Conservation (phyloP, 2,888 invertebrate genomes). For the Amphipoea oculea region DNA sequence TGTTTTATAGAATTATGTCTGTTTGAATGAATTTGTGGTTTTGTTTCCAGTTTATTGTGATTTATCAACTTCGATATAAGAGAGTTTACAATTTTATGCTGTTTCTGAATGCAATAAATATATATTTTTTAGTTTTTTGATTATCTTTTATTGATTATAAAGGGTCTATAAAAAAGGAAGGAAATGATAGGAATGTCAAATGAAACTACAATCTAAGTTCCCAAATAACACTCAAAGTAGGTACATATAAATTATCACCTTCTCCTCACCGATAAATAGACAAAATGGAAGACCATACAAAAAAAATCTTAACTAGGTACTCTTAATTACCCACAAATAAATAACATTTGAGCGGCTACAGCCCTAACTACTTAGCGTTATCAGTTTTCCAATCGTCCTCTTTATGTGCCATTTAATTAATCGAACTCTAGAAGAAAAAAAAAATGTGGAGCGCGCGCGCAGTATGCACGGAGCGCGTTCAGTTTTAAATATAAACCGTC, state of each 20-base stretch:
- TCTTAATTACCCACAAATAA: slow-evolving; percentile 62
- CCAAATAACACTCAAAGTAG: background rate
- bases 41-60: background rate
- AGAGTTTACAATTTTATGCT: background rate
- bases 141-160: too few relatives aligned
- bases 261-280: slow-evolving; percentile 17
- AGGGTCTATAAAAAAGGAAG: too few relatives aligned
- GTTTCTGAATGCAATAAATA: background rate
- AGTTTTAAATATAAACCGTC: slow-evolving; percentile 84
- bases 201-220: background rate
- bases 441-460: slow-evolving; percentile 73
- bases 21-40: background rate
- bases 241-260: background rate
- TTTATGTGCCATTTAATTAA: slow-evolving; percentile 83
- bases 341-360: slow-evolving; percentile 65
- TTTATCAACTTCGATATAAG: background rate
- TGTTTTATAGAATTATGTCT: slow-evolving; percentile 19
- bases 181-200: too few relatives aligned
- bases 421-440: slow-evolving; percentile 71
- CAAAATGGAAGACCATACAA: slow-evolving; percentile 9
- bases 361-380: slow-evolving; percentile 73
- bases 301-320: slow-evolving; percentile 26
- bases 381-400: slow-evolving; percentile 76
- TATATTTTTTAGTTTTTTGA: too few relatives aligned
- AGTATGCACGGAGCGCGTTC: slow-evolving; percentile 79